phyloP scores from a whole-genome alignment of 2,113 vertebrate genomes.

The Urocynchramus pylzowi region DNA sequence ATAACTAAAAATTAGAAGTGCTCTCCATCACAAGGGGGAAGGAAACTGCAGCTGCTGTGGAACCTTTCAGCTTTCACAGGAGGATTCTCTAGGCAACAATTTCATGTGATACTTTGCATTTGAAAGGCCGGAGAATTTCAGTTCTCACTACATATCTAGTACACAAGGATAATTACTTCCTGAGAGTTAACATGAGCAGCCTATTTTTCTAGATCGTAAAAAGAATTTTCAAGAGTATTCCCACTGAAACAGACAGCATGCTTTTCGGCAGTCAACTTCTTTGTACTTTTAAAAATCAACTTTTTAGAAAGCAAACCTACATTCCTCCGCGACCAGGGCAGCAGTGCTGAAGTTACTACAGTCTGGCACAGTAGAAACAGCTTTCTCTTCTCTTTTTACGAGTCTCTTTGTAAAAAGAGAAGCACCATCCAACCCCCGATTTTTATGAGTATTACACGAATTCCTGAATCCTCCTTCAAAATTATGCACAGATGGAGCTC shows the following conservation, averaged over 20 bases:
- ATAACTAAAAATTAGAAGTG: fast-evolving
- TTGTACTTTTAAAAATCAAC: fast-evolving
- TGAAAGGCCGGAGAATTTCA: background rate
- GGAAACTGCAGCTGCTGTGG: background rate
- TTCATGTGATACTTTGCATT: background rate
- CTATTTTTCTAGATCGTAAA: fast-evolving
- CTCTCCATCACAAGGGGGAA: background rate
- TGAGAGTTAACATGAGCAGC: fast-evolving
- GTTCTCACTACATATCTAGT: fast-evolving
- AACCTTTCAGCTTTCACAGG: too few species aligned
- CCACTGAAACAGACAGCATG: fast-evolving
- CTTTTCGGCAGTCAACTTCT: background rate
- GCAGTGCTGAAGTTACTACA: background rate
- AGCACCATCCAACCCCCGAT: background rate
- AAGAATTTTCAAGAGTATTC: background rate
- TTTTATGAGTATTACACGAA: background rate
- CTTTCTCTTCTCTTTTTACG: too few species aligned
- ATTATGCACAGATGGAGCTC: background rate
- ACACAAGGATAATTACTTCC: background rate
- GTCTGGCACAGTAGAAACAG: background rate
- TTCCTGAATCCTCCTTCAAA: background rate
- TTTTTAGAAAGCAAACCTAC: background rate
- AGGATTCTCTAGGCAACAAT: background rate
- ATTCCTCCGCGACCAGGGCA: background rate
- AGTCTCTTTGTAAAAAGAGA: background rate